Evolutionary conservation across 1,140 invertebrate genomes (phyloP), one percentile per base, ranked within the genome.

Genomic region (Drosophila ananassae): DNA sequence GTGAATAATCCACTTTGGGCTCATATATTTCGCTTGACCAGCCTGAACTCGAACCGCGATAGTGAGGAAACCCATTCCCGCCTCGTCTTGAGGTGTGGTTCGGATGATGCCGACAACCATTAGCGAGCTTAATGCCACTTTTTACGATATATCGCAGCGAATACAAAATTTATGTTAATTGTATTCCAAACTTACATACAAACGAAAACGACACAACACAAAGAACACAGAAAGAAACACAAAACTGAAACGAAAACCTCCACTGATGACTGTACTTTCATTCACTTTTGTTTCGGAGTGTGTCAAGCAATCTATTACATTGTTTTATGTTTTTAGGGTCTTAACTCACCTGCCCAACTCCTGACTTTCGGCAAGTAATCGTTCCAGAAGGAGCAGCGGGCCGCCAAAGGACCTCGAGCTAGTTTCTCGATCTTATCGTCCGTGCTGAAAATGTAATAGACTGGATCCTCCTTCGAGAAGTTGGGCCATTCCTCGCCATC

Each of bases 331-430:
- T 13, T 12, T 2, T n/a, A 9, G 25, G 2, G 21, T 74, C 73
- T 22, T 7, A 10, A 91, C 92, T 85, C 93, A 95, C 95, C 95
- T 93, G 95, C 93, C 92, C 94, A 93, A 92, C 95, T 95, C 91
- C 94, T 94, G 64, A 97, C 94, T 92, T 95, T 95, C 48, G 98
- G 98, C 85, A 99, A 94, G 92, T 98, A 98, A 62, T 97, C 95
- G 85, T 98, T 98, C 98, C 98, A 99, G 92, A 99, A 99, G 46
- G 97, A 97, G 90, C 98, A 99, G 21, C 97, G 94, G 39, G 96
- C 95, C 47, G 96, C 95, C 48, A 97, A 93, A 1, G 97, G 97
- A 55, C 97, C 98, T 71, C 95, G 95, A 2, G 96, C 96, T 9
- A 92, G 54, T 59, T 92, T 92, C 92, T 93, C 91, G 41, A 82